A percentile compares a stretch with the other conserved stretches of the same genome.
phyloP scores from a whole-genome alignment of 2,888 invertebrate species.

The Cyrtodaria siliqua region DNA sequence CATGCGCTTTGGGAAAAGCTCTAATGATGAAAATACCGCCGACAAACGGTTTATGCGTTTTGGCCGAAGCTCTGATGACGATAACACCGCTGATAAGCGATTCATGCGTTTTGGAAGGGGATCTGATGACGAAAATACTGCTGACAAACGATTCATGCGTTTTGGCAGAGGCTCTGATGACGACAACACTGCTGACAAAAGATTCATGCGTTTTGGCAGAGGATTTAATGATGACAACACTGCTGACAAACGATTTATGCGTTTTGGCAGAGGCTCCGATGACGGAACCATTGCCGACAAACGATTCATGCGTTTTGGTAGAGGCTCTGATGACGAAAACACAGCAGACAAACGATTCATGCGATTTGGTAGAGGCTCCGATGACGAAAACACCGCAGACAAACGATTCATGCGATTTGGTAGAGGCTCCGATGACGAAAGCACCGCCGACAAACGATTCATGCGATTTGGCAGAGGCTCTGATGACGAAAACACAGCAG shows the following conservation, averaged over 20 bases:
- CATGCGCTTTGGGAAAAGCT: constrained; percentile 75
- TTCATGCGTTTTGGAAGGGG: constrained; percentile 71
- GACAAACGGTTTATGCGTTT: constrained; percentile 64
- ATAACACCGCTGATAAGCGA: constrained; percentile 58
- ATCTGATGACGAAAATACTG: constrained; percentile 47
- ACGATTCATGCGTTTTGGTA: constrained; percentile 79
- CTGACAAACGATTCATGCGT: constrained; percentile 76
- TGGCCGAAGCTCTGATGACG: constrained; percentile 47
- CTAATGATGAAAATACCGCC: constrained; percentile 27
- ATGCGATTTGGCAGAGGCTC: constrained; percentile 70
- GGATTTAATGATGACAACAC: constrained; percentile 50
- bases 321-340: constrained; percentile 58
- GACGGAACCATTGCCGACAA: constrained; percentile 49
- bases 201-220: constrained; percentile 76
- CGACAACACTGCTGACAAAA: constrained; percentile 61
- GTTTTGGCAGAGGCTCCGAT: constrained; percentile 65
- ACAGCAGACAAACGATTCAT: constrained; percentile 69
- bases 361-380: constrained; percentile 69
- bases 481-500: constrained; percentile 7
- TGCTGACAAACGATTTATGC: constrained; percentile 67
- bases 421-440: constrained; percentile 39
- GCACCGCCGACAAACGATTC: constrained; percentile 66
- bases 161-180: constrained; percentile 68
- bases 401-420: constrained; percentile 72
- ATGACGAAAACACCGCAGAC: constrained; percentile 41